Base-by-base conservation (phyloP, 2,797 vertebrate genomes). In the Sebastiscus albofasciatus region DNA sequence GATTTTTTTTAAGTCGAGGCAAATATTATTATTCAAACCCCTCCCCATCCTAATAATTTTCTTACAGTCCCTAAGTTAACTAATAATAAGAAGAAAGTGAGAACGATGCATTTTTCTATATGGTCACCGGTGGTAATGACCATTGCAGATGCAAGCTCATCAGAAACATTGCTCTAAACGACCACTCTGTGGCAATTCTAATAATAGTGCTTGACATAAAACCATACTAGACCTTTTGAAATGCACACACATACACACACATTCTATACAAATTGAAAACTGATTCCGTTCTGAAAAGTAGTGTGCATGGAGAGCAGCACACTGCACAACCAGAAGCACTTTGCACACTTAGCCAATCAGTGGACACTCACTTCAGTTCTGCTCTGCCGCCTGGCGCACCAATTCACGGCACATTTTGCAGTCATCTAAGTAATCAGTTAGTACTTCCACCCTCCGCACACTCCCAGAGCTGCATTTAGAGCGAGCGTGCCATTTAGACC, bases 311-410 rank as follows among this genome's bases (percentile, higher is more conserved):
- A 82, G 67, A 49, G 60, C 39, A 70, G 39, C 67, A 22, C 77
- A 31, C 56, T 76, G 69, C 64, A 83, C 69, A 87, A 79, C 90
- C 84, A 78, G 67, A 72, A 65, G 80, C 85, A 89, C 89, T 94
- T 89, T 90, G 84, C 90, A 91, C 89, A 93, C 91, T 94, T 82
- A 91, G 81, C 85, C 91, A 93, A 93, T 92, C 93, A 94, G 86
- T 34, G 79, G 72, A 82, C 67, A 20, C 82, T 87, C 75, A 76
- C 87, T 89, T 80, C 87, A 75, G 85, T 86, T 90, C 88, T 90
- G 75, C 84, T 92, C 91, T 65, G 77, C 81, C 12, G 83, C 84
- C 80, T 56, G 73, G 54, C 4, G 12, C 79, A 79, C 82, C 80
- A 78, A 89, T 86, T 92, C 88, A 81, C 5, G 55, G 81, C 80